Conservation (phyloP, 2,888 invertebrate genomes). For the Siphonodentalium dalli region DNA sequence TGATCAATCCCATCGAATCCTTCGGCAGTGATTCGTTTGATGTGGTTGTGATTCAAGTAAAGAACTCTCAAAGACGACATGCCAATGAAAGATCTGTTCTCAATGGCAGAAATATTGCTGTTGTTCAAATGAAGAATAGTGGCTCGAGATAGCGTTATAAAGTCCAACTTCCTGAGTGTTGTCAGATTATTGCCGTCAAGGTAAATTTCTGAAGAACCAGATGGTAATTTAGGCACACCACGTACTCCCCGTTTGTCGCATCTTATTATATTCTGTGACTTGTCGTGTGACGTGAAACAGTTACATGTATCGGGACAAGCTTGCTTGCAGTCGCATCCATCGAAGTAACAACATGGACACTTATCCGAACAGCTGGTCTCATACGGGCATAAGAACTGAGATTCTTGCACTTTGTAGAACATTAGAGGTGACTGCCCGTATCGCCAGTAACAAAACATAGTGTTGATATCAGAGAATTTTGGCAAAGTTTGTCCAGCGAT, state of each 20-base stretch:
- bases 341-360: constrained; percentile 44
- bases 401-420: neutral
- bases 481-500: constrained; percentile 17
- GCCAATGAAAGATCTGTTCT: too few relatives aligned
- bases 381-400: neutral
- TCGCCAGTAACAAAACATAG: too few relatives aligned
- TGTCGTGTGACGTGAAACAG: constrained; percentile 26
- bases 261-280: constrained; percentile 8
- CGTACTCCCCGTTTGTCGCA: constrained; percentile 9
- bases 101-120: too few relatives aligned
- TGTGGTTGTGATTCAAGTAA: constrained; percentile 23
- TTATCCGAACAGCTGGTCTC: neutral
- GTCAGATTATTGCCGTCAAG: constrained; percentile 23
- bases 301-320: constrained; percentile 38
- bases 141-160: constrained; percentile 4
- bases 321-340: constrained; percentile 42
- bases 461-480: too few relatives aligned
- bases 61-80: too few relatives aligned
- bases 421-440: too few relatives aligned
- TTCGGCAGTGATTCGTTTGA: constrained; percentile 27
- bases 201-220: constrained; percentile 12
- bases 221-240: constrained; percentile 18
- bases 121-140: constrained; percentile 20
- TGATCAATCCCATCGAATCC: constrained; percentile 36
- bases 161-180: neutral